Evolutionary conservation across 2,113 vertebrate genomes (phyloP).

Genomic region (Plecturocebus donacophilus): DNA sequence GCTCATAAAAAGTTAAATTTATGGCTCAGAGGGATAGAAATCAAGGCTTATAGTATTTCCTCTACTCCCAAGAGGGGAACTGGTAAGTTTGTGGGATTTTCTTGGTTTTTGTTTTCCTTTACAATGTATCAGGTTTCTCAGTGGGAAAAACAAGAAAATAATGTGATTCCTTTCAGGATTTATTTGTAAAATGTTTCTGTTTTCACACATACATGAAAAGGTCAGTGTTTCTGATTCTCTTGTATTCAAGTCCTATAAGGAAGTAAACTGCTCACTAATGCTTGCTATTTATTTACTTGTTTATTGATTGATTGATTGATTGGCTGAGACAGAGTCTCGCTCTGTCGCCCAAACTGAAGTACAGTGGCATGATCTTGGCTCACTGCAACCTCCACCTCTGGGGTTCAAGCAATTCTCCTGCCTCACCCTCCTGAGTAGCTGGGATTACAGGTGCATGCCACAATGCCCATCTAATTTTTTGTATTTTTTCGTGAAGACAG

Average conservation of each 20-base stretch:
- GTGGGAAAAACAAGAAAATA: background rate
- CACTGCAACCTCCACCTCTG: no score
- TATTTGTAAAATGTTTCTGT: background rate
- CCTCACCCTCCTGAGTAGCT: no score
- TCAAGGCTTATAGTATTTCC: background rate
- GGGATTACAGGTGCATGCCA: no score
- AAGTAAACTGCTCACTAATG: background rate
- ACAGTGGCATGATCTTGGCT: no score
- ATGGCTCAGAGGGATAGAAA: background rate
- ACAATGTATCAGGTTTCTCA: background rate
- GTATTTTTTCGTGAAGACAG: no score
- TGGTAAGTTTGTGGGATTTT: background rate
- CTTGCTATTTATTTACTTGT: no score
- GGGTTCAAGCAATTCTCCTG: no score
- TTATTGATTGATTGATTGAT: no score
- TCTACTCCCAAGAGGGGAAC: background rate
- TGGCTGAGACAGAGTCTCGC: no score
- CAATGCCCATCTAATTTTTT: no score
- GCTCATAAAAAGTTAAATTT: constrained; percentile 1
- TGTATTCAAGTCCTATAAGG: background rate
- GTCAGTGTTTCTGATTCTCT: background rate
- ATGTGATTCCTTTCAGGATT: background rate
- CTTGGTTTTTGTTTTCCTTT: background rate
- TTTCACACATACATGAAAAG: background rate
- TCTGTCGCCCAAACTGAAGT: no score